Conservation (phyloP, 92 coral and sea anemone species). For the Blastomussa wellsi region DNA sequence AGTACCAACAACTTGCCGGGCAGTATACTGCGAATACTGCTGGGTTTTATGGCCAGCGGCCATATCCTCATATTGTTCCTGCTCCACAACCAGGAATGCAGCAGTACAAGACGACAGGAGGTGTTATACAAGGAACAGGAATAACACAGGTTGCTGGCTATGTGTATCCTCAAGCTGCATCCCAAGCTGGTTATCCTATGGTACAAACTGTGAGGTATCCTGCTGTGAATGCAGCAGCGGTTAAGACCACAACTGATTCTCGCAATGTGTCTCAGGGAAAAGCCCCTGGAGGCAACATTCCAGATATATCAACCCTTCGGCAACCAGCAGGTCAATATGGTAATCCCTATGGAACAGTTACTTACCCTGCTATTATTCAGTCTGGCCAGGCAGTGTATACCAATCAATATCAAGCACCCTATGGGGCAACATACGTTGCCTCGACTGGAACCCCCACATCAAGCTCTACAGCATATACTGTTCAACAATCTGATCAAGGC, state of each 20-base stretch:
- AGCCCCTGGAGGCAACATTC: conserved; percentile 73
- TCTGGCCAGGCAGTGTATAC: conserved; percentile 82
- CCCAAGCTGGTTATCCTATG: conserved; percentile 85
- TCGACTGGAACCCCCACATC: conserved; percentile 75
- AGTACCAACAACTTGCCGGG: conserved; percentile 79
- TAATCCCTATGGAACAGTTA: conserved; percentile 68
- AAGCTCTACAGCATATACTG: conserved; percentile 71
- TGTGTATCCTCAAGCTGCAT: conserved; percentile 81
- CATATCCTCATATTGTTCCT: conserved; percentile 95
- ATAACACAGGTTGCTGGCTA: conserved; percentile 82
- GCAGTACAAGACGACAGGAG: conserved; percentile 79
- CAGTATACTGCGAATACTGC: conserved; percentile 86
- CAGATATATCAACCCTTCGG: conserved; percentile 82
- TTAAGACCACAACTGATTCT: conserved; percentile 74
- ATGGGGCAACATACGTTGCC: conserved; percentile 58
- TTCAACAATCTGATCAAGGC: conserved; percentile 71
- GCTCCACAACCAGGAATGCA: conserved; percentile 84
- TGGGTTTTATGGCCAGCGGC: conserved; percentile 87
- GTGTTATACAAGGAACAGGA: conserved; percentile 87
- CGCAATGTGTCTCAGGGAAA: conserved; percentile 52
- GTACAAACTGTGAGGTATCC: conserved; percentile 96
- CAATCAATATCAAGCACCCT: conserved; percentile 75
- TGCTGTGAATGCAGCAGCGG: conserved; percentile 79
- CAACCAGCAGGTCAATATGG: conserved; percentile 78
- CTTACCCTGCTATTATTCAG: conserved; percentile 74